Evolutionary conservation across 2,888 invertebrate species (phyloP).

Genomic region (Criorhina ranunculi): DNA sequence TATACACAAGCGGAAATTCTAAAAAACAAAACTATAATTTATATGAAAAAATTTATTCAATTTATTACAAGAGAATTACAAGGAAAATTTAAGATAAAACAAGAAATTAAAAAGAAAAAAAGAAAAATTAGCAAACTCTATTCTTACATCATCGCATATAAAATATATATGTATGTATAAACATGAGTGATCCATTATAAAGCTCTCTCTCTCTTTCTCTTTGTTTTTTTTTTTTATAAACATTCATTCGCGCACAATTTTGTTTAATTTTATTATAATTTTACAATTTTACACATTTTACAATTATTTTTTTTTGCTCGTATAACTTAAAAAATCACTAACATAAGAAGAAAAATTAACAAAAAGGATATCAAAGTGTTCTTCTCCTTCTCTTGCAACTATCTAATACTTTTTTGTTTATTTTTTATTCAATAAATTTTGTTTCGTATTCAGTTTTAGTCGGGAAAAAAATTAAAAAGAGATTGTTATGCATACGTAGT

Average conservation of each 20-base stretch:
- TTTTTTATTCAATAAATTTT: slow-evolving; percentile 18
- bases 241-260: slow-evolving; percentile 54
- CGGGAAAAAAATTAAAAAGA: slow-evolving; percentile 54
- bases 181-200: slow-evolving; percentile 60
- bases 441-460: slow-evolving; percentile 32
- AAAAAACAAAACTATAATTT: slow-evolving; percentile 26
- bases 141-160: slow-evolving; percentile 55
- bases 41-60: slow-evolving; percentile 29
- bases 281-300: slow-evolving; percentile 46
- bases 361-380: slow-evolving; percentile 6
- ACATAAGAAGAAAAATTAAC: not conserved
- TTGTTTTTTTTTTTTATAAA: slow-evolving; percentile 49
- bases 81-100: slow-evolving; percentile 10
- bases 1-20: slow-evolving; percentile 19
- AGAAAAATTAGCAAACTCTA: slow-evolving; percentile 34
- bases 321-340: slow-evolving; percentile 8
- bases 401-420: slow-evolving; percentile 35
- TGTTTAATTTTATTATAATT: slow-evolving; percentile 32
- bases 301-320: slow-evolving; percentile 40
- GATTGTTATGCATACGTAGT: slow-evolving; percentile 65
- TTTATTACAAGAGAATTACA: slow-evolving; percentile 22
- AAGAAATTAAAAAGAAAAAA: slow-evolving; percentile 14
- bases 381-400: slow-evolving; percentile 25
- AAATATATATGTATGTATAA: slow-evolving; percentile 61
- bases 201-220: slow-evolving; percentile 54